A percentile compares a stretch with the other conserved stretches of the same genome.
These are phyloP conservation scores for Prunella strophiata DNA, from an alignment of 2,797 vertebrate genomes.

Conservation along the genomic window DNA sequence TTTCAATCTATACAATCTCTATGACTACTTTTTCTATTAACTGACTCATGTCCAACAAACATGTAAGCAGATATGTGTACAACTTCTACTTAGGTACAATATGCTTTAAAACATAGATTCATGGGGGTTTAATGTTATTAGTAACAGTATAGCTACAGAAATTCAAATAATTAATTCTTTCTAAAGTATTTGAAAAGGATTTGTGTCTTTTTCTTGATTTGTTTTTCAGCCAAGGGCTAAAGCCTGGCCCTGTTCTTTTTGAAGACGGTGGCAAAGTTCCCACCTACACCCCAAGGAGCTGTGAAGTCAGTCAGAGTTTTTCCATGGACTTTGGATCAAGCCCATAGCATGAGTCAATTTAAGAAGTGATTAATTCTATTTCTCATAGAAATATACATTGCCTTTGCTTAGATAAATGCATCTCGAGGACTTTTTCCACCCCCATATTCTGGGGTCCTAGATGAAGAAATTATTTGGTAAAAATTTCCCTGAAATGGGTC, in stretches of 20 bases:
- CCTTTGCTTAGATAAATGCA: not conserved
- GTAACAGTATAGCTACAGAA: not conserved
- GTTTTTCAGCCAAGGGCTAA: slow-evolving; percentile 23
- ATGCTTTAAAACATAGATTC: not conserved
- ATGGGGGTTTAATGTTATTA: not conserved
- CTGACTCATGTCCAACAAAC: not conserved
- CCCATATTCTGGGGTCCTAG: not conserved
- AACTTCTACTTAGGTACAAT: not conserved
- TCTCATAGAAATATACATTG: not conserved
- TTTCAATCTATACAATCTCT: not conserved
- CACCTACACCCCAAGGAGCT: slow-evolving; percentile 41
- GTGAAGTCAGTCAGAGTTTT: slow-evolving; percentile 47
- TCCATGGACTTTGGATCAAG: slow-evolving; percentile 34
- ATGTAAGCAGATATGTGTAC: not conserved
- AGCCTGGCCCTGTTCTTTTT: not conserved
- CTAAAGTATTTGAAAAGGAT: not conserved
- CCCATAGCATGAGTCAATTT: slow-evolving; percentile 51
- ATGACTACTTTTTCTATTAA: not conserved
- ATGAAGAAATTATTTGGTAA: not conserved
- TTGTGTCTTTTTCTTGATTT: not conserved
- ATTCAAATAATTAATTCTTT: slow-evolving; percentile 1
- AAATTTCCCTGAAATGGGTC: not conserved
- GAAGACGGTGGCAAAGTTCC: slow-evolving; percentile 54
- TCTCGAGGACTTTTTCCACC: not conserved
- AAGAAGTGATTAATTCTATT: slow-evolving; percentile 18